Percentiles rank a stretch among this genome's conserved stretches.
Evolutionary conservation across 2,797 vertebrate genomes (phyloP).

Genomic region (Silurus lanzhouensis): DNA sequence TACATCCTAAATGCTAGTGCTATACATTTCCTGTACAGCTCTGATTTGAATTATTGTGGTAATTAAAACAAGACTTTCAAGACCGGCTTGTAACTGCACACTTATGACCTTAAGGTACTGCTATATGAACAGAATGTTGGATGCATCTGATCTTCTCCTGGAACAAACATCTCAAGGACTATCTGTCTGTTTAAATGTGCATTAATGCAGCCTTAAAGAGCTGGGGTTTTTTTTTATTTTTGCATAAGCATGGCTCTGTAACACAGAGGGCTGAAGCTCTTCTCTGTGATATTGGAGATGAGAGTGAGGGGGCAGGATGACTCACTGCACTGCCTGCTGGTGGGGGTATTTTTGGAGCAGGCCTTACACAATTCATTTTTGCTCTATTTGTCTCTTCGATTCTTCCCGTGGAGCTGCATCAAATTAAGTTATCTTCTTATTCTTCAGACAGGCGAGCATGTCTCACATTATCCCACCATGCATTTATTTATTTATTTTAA

Average conservation of each 20-base stretch:
- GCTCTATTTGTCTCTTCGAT: slow-evolving; percentile 35
- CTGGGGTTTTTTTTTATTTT: slow-evolving; percentile 15
- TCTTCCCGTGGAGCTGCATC: slow-evolving; percentile 28
- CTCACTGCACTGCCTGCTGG: slow-evolving; percentile 51
- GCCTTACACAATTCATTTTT: slow-evolving; percentile 56
- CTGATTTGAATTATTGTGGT: not conserved
- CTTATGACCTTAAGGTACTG: slow-evolving; percentile 9
- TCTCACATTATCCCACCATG: not conserved
- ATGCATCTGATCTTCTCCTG: not conserved
- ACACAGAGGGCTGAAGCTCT: slow-evolving; percentile 38
- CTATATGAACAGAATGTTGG: slow-evolving; percentile 22
- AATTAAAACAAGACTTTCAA: not conserved
- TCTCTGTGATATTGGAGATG: slow-evolving; percentile 48
- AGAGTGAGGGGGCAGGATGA: slow-evolving; percentile 56
- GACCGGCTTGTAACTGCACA: not conserved
- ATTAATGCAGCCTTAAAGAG: slow-evolving; percentile 31
- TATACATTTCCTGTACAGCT: not conserved
- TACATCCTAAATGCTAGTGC: not conserved
- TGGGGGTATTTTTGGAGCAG: slow-evolving; percentile 54
- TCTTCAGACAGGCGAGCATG: slow-evolving; percentile 11
- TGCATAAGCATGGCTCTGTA: slow-evolving; percentile 23
- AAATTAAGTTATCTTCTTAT: slow-evolving; percentile 41
- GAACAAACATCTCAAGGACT: slow-evolving; percentile 20
- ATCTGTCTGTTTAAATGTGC: slow-evolving; percentile 24
- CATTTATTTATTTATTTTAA: not conserved